Base-by-base conservation (phyloP, 2,797 vertebrate species). In the Dromococcyx pavoninus region DNA sequence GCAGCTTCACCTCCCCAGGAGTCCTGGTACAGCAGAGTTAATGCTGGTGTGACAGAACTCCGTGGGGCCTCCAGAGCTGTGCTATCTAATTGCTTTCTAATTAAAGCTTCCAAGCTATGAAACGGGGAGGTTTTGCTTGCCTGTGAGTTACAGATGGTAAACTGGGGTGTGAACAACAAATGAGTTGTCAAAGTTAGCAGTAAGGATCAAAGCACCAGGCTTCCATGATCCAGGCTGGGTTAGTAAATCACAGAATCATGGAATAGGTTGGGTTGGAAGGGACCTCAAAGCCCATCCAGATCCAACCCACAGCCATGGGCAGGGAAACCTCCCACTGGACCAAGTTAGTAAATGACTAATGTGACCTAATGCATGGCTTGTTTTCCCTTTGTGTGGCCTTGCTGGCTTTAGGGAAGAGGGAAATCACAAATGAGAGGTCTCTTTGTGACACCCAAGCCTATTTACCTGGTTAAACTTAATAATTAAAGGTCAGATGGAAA, bases 51-150 rank as follows among this genome's bases (percentile, higher is more conserved):
- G 33, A 35, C 51, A 21, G 83, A 60, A 8, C 48, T 65, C 74
- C 0, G 0, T 4, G 41, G 23, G 60, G n/a, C 17, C n/a, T 65
- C 21, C 33, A 27, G 53, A 7, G 18, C 67, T 7, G 12, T 16
- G 30, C 17, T 33, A 3, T 23, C 19, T 46, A 3, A 58, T 51
- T 19, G n/a, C 17, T 32, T 2, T 24, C 19, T 46, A 3, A 58
- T 51, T 19, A 54, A 28, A 41, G 35, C 75, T 44, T 57, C 1
- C 1, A 17, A 89, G 1, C 43, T 9, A 3, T 65, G 74, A 35
- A 46, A 50, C 4, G 7, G 37, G 57, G 37, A 53, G 57, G 22
- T 39, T 75, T 41, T 22, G 44, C 24, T 46, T 56, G 19, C 56
- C 41, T 0, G 3, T 25, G 53, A 85, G 74, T 61, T 84, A 9